These are phyloP conservation scores for Heteromormyrus szaboi DNA, from an alignment of 2,797 vertebrate genomes.

Conservation along the genomic window DNA sequence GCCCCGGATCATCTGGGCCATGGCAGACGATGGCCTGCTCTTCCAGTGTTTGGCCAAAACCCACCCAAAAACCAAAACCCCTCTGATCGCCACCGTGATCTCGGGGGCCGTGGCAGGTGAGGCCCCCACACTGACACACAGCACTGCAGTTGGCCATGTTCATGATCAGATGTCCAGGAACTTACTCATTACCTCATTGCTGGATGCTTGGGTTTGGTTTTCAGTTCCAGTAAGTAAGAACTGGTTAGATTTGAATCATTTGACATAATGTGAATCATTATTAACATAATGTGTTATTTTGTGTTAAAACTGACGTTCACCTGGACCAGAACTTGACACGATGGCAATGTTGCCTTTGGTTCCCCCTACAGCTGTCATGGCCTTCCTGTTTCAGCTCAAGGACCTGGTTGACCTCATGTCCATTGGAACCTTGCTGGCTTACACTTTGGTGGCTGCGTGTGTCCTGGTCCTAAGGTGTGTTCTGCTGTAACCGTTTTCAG, in stretches of 20 bases:
- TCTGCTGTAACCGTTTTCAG: neutral
- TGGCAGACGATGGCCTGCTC: constrained; percentile 93
- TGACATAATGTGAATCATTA: neutral
- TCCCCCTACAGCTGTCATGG: constrained; percentile 77
- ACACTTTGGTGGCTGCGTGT: constrained; percentile 90
- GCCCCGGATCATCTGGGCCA: constrained; percentile 93
- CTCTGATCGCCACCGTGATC: constrained; percentile 77
- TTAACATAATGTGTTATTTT: neutral
- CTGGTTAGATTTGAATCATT: neutral
- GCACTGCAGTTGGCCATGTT: neutral
- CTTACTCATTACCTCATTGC: neutral
- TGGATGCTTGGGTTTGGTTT: neutral
- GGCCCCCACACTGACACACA: constrained; percentile 22
- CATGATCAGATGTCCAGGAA: neutral
- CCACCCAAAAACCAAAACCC: constrained; percentile 79
- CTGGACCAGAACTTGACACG: too few species aligned
- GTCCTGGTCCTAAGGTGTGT: constrained; percentile 86
- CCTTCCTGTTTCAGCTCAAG: constrained; percentile 91
- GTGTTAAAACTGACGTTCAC: neutral
- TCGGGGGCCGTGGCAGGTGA: constrained; percentile 85
- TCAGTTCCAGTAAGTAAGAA: neutral
- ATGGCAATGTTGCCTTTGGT: neutral
- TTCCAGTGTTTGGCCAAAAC: constrained; percentile 82
- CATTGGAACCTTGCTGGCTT: constrained; percentile 89
- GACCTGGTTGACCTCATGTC: constrained; percentile 96